These are phyloP conservation scores for Papilio gigon DNA, from an alignment of 2,888 invertebrate species.

Conservation along the genomic window DNA sequence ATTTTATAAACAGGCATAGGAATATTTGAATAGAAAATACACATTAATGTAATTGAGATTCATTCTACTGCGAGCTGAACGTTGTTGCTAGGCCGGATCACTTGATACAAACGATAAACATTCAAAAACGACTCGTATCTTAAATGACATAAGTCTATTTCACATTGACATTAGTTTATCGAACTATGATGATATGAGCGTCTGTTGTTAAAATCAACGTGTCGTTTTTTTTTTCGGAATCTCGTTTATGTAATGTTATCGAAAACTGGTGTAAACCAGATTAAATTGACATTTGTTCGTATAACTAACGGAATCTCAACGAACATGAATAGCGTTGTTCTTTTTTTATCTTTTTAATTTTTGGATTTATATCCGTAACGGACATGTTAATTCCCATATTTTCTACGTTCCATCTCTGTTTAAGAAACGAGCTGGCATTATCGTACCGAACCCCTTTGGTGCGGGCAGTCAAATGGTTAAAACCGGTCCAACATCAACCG, in stretches of 20 bases:
- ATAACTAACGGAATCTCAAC: too few species aligned
- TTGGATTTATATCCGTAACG: too few species aligned
- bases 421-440: too few species aligned
- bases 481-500: background rate
- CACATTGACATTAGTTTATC: background rate
- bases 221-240: background rate
- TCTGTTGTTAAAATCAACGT: background rate
- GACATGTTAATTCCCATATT: too few species aligned
- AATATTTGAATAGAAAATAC: conserved; percentile 36
- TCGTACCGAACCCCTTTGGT: too few species aligned
- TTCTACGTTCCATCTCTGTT: too few species aligned
- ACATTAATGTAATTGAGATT: conserved; percentile 19
- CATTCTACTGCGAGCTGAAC: conserved; percentile 24
- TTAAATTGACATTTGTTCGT: background rate
- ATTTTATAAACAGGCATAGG: conserved; percentile 36
- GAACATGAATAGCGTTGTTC: too few species aligned
- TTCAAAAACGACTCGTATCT: background rate
- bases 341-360: too few species aligned
- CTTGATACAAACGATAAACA: background rate
- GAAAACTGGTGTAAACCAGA: conserved; percentile 1
- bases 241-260: conserved; percentile 3
- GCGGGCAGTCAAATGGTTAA: background rate
- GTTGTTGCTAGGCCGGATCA: conserved; percentile 24
- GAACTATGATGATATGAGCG: background rate
- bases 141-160: conserved; percentile 14